Evolutionary conservation across 1,140 invertebrate genomes (phyloP).

Genomic region (Polypedilum pembai): DNA sequence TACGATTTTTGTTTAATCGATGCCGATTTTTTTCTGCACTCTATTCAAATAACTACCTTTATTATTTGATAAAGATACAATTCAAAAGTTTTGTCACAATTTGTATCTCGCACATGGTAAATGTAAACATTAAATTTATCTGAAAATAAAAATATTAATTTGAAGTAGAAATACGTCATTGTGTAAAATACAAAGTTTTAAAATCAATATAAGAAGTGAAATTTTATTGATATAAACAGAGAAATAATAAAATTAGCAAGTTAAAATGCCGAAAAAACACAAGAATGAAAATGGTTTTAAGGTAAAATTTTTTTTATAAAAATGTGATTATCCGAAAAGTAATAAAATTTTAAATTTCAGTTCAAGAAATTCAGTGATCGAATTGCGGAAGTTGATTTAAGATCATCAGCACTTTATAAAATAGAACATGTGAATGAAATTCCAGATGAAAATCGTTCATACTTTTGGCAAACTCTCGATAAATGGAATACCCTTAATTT

Average conservation of each 20-base stretch:
- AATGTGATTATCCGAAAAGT: neutral
- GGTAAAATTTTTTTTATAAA: neutral
- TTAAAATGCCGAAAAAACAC: neutral
- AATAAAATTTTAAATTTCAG: slow-evolving; percentile 48
- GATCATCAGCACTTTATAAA: slow-evolving; percentile 58
- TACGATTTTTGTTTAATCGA: neutral
- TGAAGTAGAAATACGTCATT: neutral
- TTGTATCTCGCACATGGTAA: neutral
- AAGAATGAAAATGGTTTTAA: slow-evolving; percentile 9
- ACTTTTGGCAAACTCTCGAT: slow-evolving; percentile 69
- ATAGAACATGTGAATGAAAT: slow-evolving; percentile 60
- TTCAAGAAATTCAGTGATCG: slow-evolving; percentile 80
- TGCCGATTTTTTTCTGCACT: neutral
- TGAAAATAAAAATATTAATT: neutral
- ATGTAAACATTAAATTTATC: neutral
- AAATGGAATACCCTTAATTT: slow-evolving; percentile 84
- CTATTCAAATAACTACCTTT: neutral
- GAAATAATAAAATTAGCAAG: neutral
- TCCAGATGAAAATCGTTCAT: slow-evolving; percentile 58
- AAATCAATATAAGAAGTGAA: neutral
- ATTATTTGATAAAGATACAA: neutral
- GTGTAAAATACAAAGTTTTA: neutral
- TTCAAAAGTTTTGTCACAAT: neutral
- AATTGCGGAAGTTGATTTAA: slow-evolving; percentile 73
- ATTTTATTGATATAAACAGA: neutral